These are phyloP conservation scores for Rhinophrynus dorsalis DNA, from an alignment of 2,797 vertebrate genomes.

Conservation along the genomic window DNA sequence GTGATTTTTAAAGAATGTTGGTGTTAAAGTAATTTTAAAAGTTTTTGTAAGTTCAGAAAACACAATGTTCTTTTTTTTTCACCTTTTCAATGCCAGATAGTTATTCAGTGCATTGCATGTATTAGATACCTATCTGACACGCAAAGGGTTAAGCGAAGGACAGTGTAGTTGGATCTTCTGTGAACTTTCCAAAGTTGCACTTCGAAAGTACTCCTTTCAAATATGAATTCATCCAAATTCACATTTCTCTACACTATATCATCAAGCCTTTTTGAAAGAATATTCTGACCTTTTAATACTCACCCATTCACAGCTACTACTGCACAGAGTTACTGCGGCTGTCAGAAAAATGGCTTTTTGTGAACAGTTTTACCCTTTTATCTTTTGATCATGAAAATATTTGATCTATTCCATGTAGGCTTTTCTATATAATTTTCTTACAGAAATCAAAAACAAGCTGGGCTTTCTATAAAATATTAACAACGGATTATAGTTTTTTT, in stretches of 20 bases:
- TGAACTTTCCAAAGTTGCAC: background rate
- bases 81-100: too few relatives aligned
- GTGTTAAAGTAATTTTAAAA: too few relatives aligned
- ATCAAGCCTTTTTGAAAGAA: background rate
- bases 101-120: too few relatives aligned
- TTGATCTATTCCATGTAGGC: conserved; percentile 28
- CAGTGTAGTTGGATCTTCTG: background rate
- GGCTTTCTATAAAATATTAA: conserved; percentile 22
- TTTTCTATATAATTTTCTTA: conserved; percentile 4
- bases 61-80: too few relatives aligned
- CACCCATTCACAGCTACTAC: background rate
- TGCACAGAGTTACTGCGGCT: background rate
- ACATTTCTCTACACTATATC: background rate
- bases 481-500: too few relatives aligned
- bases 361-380: background rate
- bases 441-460: background rate
- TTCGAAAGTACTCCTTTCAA: background rate
- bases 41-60: background rate
- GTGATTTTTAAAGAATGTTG: too few relatives aligned
- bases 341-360: background rate
- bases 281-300: conserved; percentile 26
- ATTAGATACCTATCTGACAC: too few relatives aligned
- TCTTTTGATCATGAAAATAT: conserved; percentile 29
- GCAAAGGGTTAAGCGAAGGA: too few relatives aligned
- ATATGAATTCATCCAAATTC: background rate